Base-by-base conservation (phyloP, 2,113 vertebrate genomes). In the Amia ocellicauda region DNA sequence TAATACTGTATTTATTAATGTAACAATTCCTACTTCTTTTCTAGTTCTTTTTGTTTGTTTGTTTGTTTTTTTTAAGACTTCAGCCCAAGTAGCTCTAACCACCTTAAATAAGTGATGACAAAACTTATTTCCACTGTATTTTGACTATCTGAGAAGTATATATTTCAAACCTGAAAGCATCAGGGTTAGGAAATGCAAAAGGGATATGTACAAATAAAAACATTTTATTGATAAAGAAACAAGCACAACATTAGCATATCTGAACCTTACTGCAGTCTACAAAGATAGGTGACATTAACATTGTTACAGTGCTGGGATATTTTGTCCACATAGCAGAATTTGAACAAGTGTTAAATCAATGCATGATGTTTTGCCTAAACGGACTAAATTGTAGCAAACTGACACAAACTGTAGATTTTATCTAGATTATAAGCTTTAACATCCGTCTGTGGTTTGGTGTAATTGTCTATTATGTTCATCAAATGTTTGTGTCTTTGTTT, bases 181-280 rank as follows among this genome's bases (percentile, higher is more conserved):
- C n/a, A n/a, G n/a, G n/a, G n/a, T n/a, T n/a, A n/a, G n/a, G n/a
- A 36, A 36, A 36, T 36, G 11, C 5, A 36, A 36, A 36, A 7
- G 11, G 31, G 31, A 47, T 17, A n/a, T 13, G 13, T 72, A 72
- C 49, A 69, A 72, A 72, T 62, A 52, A 64, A 65, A 69, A 67
- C 64, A 64, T 61, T 73, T 73, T 69, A 73, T 69, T 73, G 70
- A 69, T 73, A 68, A 73, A 64, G 70, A 73, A 73, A 73, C 70
- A 69, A 68, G 70, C 70, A 73, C 70, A 73, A 68, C 70, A 73
- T 60, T 73, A 73, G 66, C 70, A 73, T 69, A 64, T 69, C 58
- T 66, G 66, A 63, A 73, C 58, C 67, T 69, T 57, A 73, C 70
- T 65, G 66, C 62, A 66, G 56, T 65, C 66, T 66, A 73, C 70